Conservation (phyloP, 2,113 vertebrate genomes). For the Taxidea taxus region DNA sequence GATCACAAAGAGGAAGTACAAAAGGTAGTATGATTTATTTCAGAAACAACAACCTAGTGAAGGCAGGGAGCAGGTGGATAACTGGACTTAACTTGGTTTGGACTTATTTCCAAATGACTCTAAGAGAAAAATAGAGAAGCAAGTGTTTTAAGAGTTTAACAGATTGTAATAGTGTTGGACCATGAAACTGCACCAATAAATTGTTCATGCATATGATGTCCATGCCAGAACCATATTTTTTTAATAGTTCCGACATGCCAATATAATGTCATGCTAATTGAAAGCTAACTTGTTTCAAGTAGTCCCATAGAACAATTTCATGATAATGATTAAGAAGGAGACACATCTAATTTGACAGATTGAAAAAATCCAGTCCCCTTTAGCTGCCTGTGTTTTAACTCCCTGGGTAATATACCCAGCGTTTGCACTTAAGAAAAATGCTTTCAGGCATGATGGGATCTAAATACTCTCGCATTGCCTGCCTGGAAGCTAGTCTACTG, state of each 20-base stretch:
- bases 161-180: not conserved
- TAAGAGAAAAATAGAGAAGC: not conserved
- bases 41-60: not conserved
- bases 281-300: slow-evolving; percentile 39
- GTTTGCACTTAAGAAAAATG: slow-evolving; percentile 34
- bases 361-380: slow-evolving; percentile 29
- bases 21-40: not conserved
- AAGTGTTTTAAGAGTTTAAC: not conserved
- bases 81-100: not conserved
- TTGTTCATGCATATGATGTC: not conserved
- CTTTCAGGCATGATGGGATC: slow-evolving; percentile 26
- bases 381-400: slow-evolving; percentile 47
- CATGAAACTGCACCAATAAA: slow-evolving; percentile 22
- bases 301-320: slow-evolving; percentile 16
- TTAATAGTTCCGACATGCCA: slow-evolving; percentile 16
- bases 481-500: not conserved
- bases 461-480: slow-evolving; percentile 36
- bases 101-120: not conserved
- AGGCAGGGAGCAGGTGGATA: not conserved
- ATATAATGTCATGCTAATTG: slow-evolving; percentile 28
- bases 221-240: not conserved
- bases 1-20: not conserved
- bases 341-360: slow-evolving; percentile 45
- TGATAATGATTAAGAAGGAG: slow-evolving; percentile 53
- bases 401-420: slow-evolving; percentile 20